Evolutionary conservation across 2,797 vertebrate species (phyloP), one percentile per base, ranked within the genome.

Genomic region (Melopsittacus undulatus): DNA sequence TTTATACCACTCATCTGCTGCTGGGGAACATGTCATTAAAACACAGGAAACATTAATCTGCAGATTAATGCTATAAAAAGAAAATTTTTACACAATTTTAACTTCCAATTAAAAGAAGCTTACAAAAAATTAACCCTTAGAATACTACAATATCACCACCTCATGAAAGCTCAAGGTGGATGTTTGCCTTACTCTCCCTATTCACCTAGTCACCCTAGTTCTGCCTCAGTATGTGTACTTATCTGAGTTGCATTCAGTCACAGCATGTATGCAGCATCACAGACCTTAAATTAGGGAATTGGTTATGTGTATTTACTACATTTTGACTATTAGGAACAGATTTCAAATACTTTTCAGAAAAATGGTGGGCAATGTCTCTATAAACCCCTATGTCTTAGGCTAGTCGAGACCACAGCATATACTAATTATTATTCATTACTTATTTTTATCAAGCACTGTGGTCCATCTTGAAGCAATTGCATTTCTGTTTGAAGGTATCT

Each of bases 401-500:
- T 48, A 83, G 73, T 91, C 40, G 59, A 76, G 23, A 91, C 42
- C 80, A 61, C 49, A 88, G 76, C 15, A 1, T 29, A 94, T 34
- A 76, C 38, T 81, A 52, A 52, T 40, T 91, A 81, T 84, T 92
- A 92, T 85, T 90, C 77, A 69, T 85, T 94, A 87, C 84, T 93
- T 94, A 92, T 95, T 97, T 96, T 90, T 92, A 91, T 90, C 97
- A 89, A 90, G 81, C 91, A 91, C 96, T 97, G 97, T 98, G 97
- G 98, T 97, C 97, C 97, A 97, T 97, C 97, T 97, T 98, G 97
- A 98, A 97, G 77, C 95, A 97, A 97, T 97, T 97, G 75, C 40
- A 52, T 81, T 93, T 83, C 66, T 88, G 4, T 77, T 57, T 70
- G 68, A 95, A 94, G 80, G 81, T 84, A 96, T 94, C 93, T 93